A percentile compares a stretch with the other conserved stretches of the same genome.
Conservation (phyloP, 2,888 invertebrate genomes). For the Oligia strigilis region DNA sequence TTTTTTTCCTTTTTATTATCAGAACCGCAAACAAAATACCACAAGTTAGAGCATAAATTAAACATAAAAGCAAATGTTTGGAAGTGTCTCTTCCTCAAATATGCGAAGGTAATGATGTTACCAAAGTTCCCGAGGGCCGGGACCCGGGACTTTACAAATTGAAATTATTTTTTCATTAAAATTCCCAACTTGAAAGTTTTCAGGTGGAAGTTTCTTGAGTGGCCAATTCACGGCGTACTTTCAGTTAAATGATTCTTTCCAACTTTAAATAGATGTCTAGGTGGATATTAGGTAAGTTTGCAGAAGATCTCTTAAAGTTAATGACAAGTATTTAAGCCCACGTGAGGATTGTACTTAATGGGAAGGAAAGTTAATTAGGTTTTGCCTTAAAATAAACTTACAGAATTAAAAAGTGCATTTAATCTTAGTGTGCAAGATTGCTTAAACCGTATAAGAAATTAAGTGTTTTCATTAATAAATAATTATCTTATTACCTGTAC, state of each 20-base stretch:
- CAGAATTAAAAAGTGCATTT: neutral
- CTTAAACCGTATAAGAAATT: neutral
- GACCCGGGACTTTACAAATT: constrained; percentile 82
- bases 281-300: constrained; percentile 66
- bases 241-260: constrained; percentile 77
- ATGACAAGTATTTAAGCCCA: constrained; percentile 58
- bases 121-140: constrained; percentile 71
- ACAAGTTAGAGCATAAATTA: constrained; percentile 66
- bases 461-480: neutral
- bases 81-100: constrained; percentile 81
- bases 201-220: constrained; percentile 86
- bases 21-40: constrained; percentile 56
- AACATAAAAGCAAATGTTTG: constrained; percentile 75
- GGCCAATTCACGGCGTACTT: constrained; percentile 81
- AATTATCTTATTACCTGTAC: neutral
- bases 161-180: constrained; percentile 91
- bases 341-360: constrained; percentile 24
- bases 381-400: neutral
- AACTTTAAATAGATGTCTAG: constrained; percentile 73
- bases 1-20: constrained; percentile 43
- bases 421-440: neutral
- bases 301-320: constrained; percentile 53
- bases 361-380: constrained; percentile 31
- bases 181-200: constrained; percentile 80
- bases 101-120: constrained; percentile 86